These are phyloP conservation scores for Caenorhabditis inopinata DNA, from an alignment of 1,140 invertebrate species.

Conservation along the genomic window DNA sequence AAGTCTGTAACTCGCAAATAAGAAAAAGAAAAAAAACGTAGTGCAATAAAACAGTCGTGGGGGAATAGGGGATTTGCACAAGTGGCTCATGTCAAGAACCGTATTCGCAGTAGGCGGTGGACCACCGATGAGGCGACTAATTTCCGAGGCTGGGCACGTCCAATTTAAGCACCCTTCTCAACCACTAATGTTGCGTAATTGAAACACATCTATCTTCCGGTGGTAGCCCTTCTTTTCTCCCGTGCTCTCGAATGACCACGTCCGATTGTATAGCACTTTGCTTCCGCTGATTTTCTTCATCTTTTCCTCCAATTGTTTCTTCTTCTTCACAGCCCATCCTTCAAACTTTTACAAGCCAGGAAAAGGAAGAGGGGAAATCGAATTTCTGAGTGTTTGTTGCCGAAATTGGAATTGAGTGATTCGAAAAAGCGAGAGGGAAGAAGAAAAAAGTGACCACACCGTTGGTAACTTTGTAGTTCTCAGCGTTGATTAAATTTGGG, in stretches of 20 bases:
- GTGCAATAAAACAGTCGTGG: no score
- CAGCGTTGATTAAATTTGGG: not conserved
- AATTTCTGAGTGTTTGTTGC: constrained; percentile 24
- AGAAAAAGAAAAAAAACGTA: not conserved
- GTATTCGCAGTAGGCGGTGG: not conserved
- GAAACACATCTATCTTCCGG: constrained; percentile 21
- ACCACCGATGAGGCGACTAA: not conserved
- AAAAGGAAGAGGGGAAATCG: not conserved
- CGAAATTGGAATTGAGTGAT: constrained; percentile 39
- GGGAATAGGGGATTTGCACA: not conserved
- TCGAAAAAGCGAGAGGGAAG: not conserved
- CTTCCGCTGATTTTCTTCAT: not conserved
- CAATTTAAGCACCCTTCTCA: constrained; percentile 32
- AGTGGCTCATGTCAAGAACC: constrained; percentile 19
- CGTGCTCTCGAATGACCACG: constrained; percentile 17
- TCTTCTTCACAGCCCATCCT: constrained; percentile 12
- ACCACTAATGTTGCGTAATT: constrained; percentile 29
- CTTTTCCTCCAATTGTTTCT: not conserved
- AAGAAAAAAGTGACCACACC: constrained; percentile 33
- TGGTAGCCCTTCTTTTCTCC: not conserved
- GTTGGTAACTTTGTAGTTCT: not conserved
- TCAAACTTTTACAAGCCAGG: constrained; percentile 23
- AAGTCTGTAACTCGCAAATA: not conserved
- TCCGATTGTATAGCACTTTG: constrained; percentile 32
- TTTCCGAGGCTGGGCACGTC: not conserved